Evolutionary conservation across 2,797 vertebrate genomes (phyloP), one percentile per base, ranked within the genome.

Genomic region (Propithecus perrieri): DNA sequence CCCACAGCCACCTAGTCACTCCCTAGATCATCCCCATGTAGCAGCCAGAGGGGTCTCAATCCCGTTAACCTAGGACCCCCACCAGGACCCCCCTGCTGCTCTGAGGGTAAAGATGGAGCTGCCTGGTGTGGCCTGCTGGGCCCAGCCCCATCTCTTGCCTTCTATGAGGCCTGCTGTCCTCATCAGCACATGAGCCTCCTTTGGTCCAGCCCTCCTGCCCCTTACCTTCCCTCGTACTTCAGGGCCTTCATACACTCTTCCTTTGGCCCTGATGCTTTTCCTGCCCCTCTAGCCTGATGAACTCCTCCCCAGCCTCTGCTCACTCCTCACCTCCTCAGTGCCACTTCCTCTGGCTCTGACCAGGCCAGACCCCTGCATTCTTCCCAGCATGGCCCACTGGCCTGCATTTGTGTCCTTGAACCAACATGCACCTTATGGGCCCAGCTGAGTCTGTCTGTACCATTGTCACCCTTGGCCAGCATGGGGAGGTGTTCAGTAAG

Each of bases 131-230:
- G 53, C 59, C 33, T 46, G 38, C 43, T 38, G 26, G 43, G 28
- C 81, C 80, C 1, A 2, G n/a, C 22, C 46, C 76, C 41, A 33
- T n/a, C 69, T 83, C 41, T 48, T 20, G 30, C 71, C 53, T 61
- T 50, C 6, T 4, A 24, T 0, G 13, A 85, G 55, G 17, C 35
- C 55, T 46, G 61, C n/a, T 55, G 15, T 48, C 30, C 57, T 75
- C 13, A 0, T 43, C 4, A 2, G 7, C 13, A 10, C 11, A 4
- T 0, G 0, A 11, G 4, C 65, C n/a, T n/a, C 46, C n/a, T 55
- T 33, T 3, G 72, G 14, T n/a, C 55, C 12, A 7, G 5, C 57
- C 55, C 2, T 57, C n/a, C n/a, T 69, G 72, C 69, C 41, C 2
- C 0, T 11, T 41, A n/a, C 63, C 55, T 74, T 84, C 20, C 26